Evolutionary conservation across 2,113 vertebrate species (phyloP).

Genomic region (Pangasianodon hypophthalmus): DNA sequence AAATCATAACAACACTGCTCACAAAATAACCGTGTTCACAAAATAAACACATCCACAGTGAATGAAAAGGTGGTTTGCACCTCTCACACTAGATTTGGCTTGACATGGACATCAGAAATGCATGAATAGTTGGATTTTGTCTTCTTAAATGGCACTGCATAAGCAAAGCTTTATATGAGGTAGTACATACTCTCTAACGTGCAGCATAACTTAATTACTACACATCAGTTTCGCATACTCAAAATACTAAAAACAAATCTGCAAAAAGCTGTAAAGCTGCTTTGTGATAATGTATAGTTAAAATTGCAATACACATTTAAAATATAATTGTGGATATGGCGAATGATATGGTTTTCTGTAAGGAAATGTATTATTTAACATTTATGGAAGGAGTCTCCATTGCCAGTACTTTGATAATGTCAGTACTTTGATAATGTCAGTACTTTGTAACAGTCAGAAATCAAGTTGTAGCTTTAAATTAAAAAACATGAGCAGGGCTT

Average conservation of each 20-base stretch:
- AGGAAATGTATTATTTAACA: background rate
- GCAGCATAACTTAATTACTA: background rate
- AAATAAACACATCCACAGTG: slow-evolving; percentile 64
- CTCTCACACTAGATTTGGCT: slow-evolving; percentile 50
- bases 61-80: slow-evolving; percentile 39
- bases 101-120: background rate
- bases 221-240: background rate
- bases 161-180: background rate
- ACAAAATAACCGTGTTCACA: slow-evolving; percentile 61
- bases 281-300: background rate
- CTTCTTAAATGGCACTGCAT: background rate
- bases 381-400: background rate
- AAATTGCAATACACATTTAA: background rate
- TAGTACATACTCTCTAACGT: background rate
- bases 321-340: background rate
- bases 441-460: background rate
- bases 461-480: background rate
- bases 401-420: too few species aligned
- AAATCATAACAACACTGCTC: slow-evolving; percentile 51
- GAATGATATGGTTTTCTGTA: background rate
- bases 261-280: background rate
- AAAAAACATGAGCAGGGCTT: background rate
- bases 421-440: too few species aligned
- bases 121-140: background rate
- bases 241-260: background rate